Percentiles rank a stretch among this genome's conserved stretches.
Evolutionary conservation across 1,140 invertebrate species (phyloP).

Genomic region (Conopomorpha cramerella): DNA sequence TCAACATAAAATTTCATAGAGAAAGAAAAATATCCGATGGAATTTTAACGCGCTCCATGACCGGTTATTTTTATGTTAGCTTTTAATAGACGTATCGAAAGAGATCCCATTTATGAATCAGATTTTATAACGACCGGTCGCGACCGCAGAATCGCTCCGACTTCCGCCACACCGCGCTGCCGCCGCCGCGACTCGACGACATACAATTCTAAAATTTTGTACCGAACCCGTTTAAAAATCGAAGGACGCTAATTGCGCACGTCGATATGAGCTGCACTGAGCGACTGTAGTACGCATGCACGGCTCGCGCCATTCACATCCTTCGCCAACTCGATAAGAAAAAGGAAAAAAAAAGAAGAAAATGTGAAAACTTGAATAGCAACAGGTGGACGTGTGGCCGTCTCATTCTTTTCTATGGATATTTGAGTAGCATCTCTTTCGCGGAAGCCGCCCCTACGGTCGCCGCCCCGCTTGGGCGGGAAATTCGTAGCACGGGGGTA

Average conservation of each 20-base stretch:
- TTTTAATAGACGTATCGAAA: too few relatives aligned
- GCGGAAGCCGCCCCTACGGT: constrained; percentile 45
- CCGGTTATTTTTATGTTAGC: too few relatives aligned
- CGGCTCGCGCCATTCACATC: constrained; percentile 35
- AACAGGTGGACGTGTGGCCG: constrained; percentile 53
- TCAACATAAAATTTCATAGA: too few relatives aligned
- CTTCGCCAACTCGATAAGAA: constrained; percentile 35
- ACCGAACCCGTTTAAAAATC: too few relatives aligned
- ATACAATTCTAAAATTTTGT: constrained; percentile 42
- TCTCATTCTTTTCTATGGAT: constrained; percentile 54
- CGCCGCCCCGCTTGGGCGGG: constrained; percentile 50
- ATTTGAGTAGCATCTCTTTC: constrained; percentile 43
- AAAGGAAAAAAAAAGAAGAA: constrained; percentile 51
- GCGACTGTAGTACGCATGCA: constrained; percentile 52
- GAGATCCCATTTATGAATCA: constrained; percentile 7
- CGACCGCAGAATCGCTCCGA: too few relatives aligned
- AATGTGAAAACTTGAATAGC: constrained; percentile 42
- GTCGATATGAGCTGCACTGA: too few relatives aligned
- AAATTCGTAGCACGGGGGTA: constrained; percentile 43
- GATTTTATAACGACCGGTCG: constrained; percentile 12
- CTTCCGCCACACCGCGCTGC: too few relatives aligned
- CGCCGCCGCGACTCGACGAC: constrained; percentile 14
- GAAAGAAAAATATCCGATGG: too few relatives aligned
- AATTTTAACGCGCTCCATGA: too few relatives aligned
- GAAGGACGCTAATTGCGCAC: too few relatives aligned